Evolutionary conservation across 2,113 vertebrate species (phyloP), one percentile per base, ranked within the genome.

Genomic region (Penelope pileata): DNA sequence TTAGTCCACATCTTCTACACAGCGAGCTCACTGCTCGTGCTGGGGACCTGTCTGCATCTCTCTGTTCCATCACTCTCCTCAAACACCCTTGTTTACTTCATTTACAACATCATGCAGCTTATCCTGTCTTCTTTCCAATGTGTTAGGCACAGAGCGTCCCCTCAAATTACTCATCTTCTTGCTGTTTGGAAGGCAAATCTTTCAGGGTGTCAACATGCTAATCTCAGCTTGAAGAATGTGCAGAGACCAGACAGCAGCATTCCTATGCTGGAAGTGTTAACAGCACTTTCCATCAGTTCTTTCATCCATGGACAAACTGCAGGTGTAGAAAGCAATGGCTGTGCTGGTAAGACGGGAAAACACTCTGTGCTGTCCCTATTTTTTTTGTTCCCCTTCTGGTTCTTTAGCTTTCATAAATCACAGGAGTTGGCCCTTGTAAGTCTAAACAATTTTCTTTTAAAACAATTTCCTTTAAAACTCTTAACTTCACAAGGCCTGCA

Each of bases 281-380:
- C 0, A 0, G 47, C 54, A 63, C 56, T 74, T 94, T 88, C 86
- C 83, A 88, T 80, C 88, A 83, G 54, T 67, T 88, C 90, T 93
- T 93, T 88, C 76, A 90, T 88, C 76, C 67, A 32, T 59, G 56
- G 42, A 96, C 59, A 93, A 96, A 90, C 5, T 86, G 76, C 83
- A 88, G 90, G 83, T 93, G 64, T 69, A 64, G 45, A 70, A 81
- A 90, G 74, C 78, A 68, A 32, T 60, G 40, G 36, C 50, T 90
- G 15, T 42, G 48, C 70, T 85, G 88, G 58, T 79, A 79, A 70
- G 42, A 88, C 51, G 80, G 69, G 27, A 23, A 45, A 15, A 83
- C 12, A 70, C 54, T 58, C 60, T 68, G 54, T 74, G 34, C 42
- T 74, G 47, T 15, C 6, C 3, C 51, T 47, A 10, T 21, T 42